These are phyloP conservation scores for Silurus lanzhouensis DNA, from an alignment of 2,797 vertebrate species.

Conservation along the genomic window DNA sequence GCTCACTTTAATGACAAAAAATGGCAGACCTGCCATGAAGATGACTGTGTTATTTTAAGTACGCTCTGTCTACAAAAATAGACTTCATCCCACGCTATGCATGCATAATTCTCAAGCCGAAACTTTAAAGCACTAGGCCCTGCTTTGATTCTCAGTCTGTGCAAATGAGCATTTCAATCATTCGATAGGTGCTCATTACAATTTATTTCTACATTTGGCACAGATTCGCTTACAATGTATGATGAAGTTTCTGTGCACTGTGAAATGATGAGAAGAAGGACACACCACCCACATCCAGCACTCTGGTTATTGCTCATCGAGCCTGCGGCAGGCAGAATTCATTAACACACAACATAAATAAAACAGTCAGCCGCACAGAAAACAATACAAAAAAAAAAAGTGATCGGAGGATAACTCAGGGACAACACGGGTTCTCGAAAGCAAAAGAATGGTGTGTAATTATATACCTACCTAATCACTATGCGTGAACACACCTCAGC, in stretches of 20 bases:
- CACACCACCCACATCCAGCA: constrained; percentile 29
- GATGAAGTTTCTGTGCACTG: constrained; percentile 32
- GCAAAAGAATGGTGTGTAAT: constrained; percentile 57
- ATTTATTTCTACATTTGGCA: constrained; percentile 35
- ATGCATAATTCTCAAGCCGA: not conserved
- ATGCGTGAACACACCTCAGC: constrained; percentile 69
- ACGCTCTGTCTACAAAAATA: not conserved
- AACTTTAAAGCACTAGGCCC: not conserved
- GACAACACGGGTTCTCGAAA: constrained; percentile 21
- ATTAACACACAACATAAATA: constrained; percentile 51
- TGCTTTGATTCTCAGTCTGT: not conserved
- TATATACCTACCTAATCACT: constrained; percentile 73
- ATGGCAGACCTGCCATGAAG: not conserved
- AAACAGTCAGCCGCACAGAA: constrained; percentile 37
- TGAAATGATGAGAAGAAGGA: constrained; percentile 36
- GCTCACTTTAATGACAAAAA: not conserved
- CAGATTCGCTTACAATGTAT: constrained; percentile 36
- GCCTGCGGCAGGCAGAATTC: constrained; percentile 41
- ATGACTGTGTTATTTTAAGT: not conserved
- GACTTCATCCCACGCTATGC: not conserved
- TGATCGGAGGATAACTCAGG: constrained; percentile 40
- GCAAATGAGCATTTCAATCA: constrained; percentile 15
- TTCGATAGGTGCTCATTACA: constrained; percentile 25
- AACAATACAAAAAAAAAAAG: constrained; percentile 3
- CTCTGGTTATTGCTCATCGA: constrained; percentile 36